Percentiles rank a stretch among this genome's conserved stretches.
These are phyloP conservation scores for Cyclina sinensis DNA, from an alignment of 1,140 invertebrate genomes.

Conservation along the genomic window DNA sequence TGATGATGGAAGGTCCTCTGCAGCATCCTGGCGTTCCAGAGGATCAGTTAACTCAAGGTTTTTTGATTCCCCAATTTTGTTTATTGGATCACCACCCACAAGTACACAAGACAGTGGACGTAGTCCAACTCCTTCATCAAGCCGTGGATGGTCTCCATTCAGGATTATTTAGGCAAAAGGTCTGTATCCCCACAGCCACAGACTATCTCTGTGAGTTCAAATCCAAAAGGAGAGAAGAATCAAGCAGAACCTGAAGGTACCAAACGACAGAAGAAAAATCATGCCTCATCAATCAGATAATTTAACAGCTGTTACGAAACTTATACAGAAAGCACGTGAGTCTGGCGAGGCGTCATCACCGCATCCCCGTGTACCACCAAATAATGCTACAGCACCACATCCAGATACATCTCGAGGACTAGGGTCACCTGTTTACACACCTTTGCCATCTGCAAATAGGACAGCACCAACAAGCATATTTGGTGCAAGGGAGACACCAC, in stretches of 20 bases:
- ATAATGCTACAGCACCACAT: background rate
- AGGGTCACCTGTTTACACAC: background rate
- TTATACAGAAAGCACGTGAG: conserved; percentile 19
- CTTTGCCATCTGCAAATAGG: background rate
- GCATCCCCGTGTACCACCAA: background rate
- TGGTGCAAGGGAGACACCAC: conserved; percentile 11
- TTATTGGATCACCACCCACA: conserved; percentile 18
- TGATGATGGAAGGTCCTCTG: conserved; percentile 44
- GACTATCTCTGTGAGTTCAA: background rate
- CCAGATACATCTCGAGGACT: background rate
- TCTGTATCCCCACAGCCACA: too few relatives aligned
- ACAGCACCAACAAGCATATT: conserved; percentile 34
- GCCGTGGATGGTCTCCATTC: background rate
- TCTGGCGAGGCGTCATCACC: background rate
- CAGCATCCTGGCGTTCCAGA: background rate
- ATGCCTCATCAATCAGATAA: background rate
- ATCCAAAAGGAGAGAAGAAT: background rate
- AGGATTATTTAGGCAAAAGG: background rate
- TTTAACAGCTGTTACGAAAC: background rate
- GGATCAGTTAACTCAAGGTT: conserved; percentile 19
- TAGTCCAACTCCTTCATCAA: conserved; percentile 26
- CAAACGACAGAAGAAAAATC: background rate
- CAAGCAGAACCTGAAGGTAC: background rate
- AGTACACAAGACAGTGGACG: conserved; percentile 30
- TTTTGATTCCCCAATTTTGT: conserved; percentile 53